Evolutionary conservation across 2,113 vertebrate species (phyloP).

Genomic region (Chiloscyllium plagiosum): DNA sequence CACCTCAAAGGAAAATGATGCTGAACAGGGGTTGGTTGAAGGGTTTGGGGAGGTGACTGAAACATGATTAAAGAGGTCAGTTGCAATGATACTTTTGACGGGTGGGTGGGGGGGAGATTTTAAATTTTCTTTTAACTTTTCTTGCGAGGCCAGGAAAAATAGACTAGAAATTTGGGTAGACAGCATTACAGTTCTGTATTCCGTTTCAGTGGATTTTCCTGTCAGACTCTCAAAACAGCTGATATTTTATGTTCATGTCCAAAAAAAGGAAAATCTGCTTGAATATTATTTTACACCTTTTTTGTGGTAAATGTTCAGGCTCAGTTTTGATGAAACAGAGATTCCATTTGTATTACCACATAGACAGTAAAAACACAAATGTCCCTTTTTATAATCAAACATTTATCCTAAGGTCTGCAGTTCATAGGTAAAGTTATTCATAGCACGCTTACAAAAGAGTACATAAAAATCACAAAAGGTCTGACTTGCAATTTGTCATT

Average conservation of each 20-base stretch:
- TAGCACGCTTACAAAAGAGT: background rate
- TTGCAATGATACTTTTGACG: background rate
- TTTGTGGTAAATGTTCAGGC: background rate
- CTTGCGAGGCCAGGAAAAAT: background rate
- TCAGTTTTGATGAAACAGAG: background rate
- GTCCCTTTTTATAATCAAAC: too few species aligned
- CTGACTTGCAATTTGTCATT: background rate
- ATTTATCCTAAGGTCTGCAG: background rate
- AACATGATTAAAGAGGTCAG: background rate
- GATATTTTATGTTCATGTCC: background rate
- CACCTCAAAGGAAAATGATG: background rate
- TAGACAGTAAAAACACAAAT: background rate
- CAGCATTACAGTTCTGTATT: background rate
- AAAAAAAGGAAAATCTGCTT: background rate
- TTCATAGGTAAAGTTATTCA: background rate
- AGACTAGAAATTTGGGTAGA: background rate
- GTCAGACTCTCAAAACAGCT: background rate
- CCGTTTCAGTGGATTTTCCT: background rate
- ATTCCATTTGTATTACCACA: background rate
- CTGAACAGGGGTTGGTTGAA: background rate
- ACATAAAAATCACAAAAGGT: background rate
- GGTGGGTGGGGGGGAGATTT: too few species aligned
- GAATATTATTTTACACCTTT: background rate
- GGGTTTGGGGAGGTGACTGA: background rate
- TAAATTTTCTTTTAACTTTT: background rate